Conservation (phyloP, 2,888 invertebrate species). For the Lasioglossum vierecki region DNA sequence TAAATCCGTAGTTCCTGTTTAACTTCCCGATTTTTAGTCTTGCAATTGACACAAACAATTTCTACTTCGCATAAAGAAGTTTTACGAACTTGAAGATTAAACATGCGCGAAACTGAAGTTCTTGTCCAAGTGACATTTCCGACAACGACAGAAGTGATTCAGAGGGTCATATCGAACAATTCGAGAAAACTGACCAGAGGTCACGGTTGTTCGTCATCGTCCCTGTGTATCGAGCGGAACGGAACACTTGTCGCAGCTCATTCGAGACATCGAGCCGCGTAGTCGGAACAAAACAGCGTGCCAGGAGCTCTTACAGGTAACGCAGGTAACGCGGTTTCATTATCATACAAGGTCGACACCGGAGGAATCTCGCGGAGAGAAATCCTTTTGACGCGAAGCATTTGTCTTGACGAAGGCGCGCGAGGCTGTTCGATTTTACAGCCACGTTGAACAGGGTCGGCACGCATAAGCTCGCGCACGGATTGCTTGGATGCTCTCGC, state of each 20-base stretch:
- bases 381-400: conserved; percentile 34
- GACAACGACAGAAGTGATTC: neutral
- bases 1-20: too few relatives aligned
- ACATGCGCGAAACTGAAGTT: too few relatives aligned
- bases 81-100: neutral
- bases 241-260: conserved; percentile 5
- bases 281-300: conserved; percentile 10
- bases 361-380: conserved; percentile 33
- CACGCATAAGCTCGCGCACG: conserved; percentile 4
- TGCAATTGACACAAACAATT: too few relatives aligned
- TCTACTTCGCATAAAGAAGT: too few relatives aligned
- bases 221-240: conserved; percentile 7
- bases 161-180: neutral
- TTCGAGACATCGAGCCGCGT: neutral
- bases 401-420: conserved; percentile 35
- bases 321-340: conserved; percentile 21
- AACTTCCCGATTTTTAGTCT: too few relatives aligned
- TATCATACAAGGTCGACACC: conserved; percentile 26
- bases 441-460: conserved; percentile 44
- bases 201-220: neutral
- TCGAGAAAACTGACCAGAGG: neutral
- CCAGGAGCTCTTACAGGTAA: neutral
- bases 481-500: neutral
- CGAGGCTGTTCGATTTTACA: conserved; percentile 31
- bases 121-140: too few relatives aligned